These are phyloP conservation scores for Drosophila formosana DNA, from an alignment of 2,888 invertebrate species.

Conservation along the genomic window DNA sequence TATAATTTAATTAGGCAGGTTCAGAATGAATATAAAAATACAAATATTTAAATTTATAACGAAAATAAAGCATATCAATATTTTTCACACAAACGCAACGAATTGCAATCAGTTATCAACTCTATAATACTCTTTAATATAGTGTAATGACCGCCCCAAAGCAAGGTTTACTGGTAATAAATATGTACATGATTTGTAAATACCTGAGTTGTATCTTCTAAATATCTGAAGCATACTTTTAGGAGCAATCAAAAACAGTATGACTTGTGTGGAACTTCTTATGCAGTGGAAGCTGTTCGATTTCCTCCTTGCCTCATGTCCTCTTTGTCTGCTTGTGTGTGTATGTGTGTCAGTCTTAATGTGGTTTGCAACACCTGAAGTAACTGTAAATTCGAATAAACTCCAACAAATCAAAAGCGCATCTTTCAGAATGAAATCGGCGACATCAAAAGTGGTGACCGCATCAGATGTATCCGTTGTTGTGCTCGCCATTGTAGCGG, in stretches of 20 bases:
- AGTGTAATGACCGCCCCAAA: background rate
- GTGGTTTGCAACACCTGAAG: background rate
- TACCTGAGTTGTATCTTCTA: no score
- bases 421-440: conserved; percentile 85
- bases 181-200: no score
- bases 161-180: background rate
- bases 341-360: background rate
- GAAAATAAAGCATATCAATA: background rate
- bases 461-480: conserved; percentile 84
- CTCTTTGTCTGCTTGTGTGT: background rate
- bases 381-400: conserved; percentile 39
- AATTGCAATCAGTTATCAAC: background rate
- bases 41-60: background rate
- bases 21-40: background rate
- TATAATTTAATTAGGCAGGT: background rate
- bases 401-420: conserved; percentile 75
- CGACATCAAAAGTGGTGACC: conserved; percentile 85
- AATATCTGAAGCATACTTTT: background rate
- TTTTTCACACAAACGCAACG: background rate
- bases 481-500: conserved; percentile 81
- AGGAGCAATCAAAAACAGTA: background rate
- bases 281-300: background rate
- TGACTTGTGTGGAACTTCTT: background rate
- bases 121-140: no score
- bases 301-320: background rate